Conservation (phyloP, 2,797 vertebrate species). For the Pristis pectinata region DNA sequence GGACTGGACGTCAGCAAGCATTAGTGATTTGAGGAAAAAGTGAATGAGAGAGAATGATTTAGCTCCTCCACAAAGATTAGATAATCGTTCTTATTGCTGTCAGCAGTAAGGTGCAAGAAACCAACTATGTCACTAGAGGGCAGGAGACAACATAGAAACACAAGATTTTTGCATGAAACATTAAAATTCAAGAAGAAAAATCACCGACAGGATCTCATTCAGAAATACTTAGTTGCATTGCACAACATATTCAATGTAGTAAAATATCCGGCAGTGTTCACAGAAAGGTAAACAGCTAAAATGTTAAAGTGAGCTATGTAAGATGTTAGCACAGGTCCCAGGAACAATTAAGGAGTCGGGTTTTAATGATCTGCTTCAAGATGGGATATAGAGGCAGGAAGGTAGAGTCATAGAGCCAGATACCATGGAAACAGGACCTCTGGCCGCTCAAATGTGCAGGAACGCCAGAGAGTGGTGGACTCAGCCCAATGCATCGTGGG, state of each 20-base stretch:
- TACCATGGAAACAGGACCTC: too few species aligned
- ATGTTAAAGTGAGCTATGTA: neutral
- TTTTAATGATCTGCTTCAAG: too few species aligned
- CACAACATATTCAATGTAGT: neutral
- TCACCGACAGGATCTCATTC: neutral
- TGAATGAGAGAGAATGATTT: neutral
- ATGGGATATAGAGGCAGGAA: too few species aligned
- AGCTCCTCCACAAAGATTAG: too few species aligned
- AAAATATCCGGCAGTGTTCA: too few species aligned
- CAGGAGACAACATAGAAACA: conserved; percentile 10
- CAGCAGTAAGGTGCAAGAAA: neutral
- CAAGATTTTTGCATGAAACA: neutral
- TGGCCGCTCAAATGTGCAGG: too few species aligned
- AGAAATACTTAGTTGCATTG: neutral
- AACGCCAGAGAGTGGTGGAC: too few species aligned
- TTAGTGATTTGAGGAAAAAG: neutral
- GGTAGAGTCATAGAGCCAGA: too few species aligned
- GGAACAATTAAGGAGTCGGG: neutral
- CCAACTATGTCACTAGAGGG: neutral
- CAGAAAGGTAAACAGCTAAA: neutral
- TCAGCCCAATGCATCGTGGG: too few species aligned
- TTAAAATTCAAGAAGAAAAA: neutral
- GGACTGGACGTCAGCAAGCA: neutral
- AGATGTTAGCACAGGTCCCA: neutral
- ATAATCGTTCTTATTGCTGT: neutral